Base-by-base conservation (phyloP, 30 jellyfish, hydroid and myxozoan species). In the Chironex yamaguchii region DNA sequence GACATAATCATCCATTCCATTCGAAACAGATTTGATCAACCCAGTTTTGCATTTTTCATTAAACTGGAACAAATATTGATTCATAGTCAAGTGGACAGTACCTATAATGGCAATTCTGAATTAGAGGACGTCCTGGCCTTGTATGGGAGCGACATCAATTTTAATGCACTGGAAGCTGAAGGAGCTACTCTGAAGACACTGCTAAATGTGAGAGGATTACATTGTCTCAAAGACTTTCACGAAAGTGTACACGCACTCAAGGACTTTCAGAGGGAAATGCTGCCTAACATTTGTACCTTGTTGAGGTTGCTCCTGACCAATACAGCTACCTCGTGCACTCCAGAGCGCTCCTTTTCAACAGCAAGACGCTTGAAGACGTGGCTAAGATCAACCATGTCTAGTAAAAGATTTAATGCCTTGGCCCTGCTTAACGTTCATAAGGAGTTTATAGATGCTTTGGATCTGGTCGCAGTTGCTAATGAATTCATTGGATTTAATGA, bases 251-350 rank as follows among this genome's bases (percentile, higher is more conserved):
- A 52, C 22, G 69, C 22, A 52, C 1, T 52, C 30, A 20, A 28
- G 69, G 25, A 52, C 22, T 20, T 28, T 52, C 30, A 52, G 25
- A 28, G 25, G 69, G 22, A 28, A 52, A 28, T 52, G 25, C 22
- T 52, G 4, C 69, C 25, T 28, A 52, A 52, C 25, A 52, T 52
- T 11, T 20, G 22, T 28, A 28, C 30, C 69, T 28, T 52, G 22
- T 3, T 52, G 30, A 11, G 25, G 69, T 11, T 52, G 30, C 25
- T 52, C 30, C 69, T 52, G 22, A 31, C 25, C 22, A 52, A 52
- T 52, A 28, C 11, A 20, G 69, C 69, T 20, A 52, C 69, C 69
- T 52, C 6, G 30, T 52, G 69, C 69, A 52, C 69, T 31, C 69
- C 11, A 31, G 69, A 52, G n/a, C 22, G 69, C 22, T 52, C 69